Evolutionary conservation across 2,888 invertebrate species (phyloP).

Genomic region (Zootermopsis nevadensis): DNA sequence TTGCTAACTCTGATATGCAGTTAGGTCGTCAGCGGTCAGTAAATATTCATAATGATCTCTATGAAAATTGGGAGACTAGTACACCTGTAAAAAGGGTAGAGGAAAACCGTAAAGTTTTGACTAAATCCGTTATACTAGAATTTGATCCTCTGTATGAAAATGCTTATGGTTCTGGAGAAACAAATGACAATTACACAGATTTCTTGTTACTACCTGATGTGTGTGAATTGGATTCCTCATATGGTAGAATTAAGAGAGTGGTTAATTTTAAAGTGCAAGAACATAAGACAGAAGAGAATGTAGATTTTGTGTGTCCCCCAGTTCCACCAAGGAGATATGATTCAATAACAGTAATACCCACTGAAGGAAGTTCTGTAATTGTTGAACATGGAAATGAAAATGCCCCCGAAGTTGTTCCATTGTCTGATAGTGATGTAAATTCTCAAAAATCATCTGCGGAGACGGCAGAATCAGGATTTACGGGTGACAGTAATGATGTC

Average conservation of each 20-base stretch:
- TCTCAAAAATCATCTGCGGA: not conserved
- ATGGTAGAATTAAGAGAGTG: constrained; percentile 53
- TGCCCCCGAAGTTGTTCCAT: not conserved
- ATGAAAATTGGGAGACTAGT: constrained; percentile 52
- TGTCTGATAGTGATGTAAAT: not conserved
- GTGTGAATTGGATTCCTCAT: constrained; percentile 39
- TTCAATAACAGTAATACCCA: constrained; percentile 60
- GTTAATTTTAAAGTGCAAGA: constrained; percentile 55
- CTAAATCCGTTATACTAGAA: constrained; percentile 72
- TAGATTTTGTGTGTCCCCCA: constrained; percentile 65
- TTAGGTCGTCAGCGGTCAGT: constrained; percentile 1
- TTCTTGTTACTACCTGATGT: not conserved
- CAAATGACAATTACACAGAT: constrained; percentile 14
- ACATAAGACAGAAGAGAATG: not conserved
- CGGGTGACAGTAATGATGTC: not conserved
- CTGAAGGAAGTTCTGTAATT: not conserved
- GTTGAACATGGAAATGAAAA: not conserved
- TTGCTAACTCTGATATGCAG: no score
- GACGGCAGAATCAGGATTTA: not conserved
- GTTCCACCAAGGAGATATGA: constrained; percentile 74
- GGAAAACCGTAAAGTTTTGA: constrained; percentile 52
- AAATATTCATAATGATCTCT: constrained; percentile 54
- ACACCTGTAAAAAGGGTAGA: constrained; percentile 50
- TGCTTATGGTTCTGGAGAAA: not conserved
- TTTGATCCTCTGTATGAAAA: constrained; percentile 71